A percentile compares a stretch with the other conserved stretches of the same genome.
Evolutionary conservation across 2,888 invertebrate species (phyloP).

Genomic region (Cantharis rufa): DNA sequence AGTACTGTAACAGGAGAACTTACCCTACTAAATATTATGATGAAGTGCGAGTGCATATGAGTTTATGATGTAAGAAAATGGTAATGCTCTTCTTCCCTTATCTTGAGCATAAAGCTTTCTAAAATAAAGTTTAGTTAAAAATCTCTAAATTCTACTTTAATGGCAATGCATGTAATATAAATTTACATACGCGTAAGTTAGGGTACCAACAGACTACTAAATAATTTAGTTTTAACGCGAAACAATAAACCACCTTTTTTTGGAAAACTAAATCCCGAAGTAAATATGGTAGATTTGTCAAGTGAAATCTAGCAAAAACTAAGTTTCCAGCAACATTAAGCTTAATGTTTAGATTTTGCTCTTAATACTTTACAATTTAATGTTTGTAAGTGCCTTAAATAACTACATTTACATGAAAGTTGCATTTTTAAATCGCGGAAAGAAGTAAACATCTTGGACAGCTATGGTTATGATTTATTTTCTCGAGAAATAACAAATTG

Average conservation of each 20-base stretch:
- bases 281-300: not conserved
- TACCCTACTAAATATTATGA: too few relatives aligned
- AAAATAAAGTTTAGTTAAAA: not conserved
- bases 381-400: not conserved
- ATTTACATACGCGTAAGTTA: not conserved
- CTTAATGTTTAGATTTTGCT: not conserved
- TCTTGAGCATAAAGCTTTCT: not conserved
- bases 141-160: not conserved
- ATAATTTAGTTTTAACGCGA: not conserved
- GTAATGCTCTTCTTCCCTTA: not conserved
- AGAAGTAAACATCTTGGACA: not conserved
- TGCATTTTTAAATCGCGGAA: not conserved
- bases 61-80: not conserved
- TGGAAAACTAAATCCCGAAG: not conserved
- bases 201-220: not conserved
- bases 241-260: not conserved
- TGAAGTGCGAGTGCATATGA: not conserved
- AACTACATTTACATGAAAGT: not conserved
- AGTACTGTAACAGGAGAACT: too few relatives aligned
- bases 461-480: not conserved
- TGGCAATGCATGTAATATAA: not conserved
- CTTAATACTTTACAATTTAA: not conserved
- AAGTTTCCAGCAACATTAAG: not conserved
- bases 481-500: not conserved
- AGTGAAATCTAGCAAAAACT: not conserved